These are phyloP conservation scores for Piprites chloris DNA, from an alignment of 2,113 vertebrate species.

Conservation along the genomic window DNA sequence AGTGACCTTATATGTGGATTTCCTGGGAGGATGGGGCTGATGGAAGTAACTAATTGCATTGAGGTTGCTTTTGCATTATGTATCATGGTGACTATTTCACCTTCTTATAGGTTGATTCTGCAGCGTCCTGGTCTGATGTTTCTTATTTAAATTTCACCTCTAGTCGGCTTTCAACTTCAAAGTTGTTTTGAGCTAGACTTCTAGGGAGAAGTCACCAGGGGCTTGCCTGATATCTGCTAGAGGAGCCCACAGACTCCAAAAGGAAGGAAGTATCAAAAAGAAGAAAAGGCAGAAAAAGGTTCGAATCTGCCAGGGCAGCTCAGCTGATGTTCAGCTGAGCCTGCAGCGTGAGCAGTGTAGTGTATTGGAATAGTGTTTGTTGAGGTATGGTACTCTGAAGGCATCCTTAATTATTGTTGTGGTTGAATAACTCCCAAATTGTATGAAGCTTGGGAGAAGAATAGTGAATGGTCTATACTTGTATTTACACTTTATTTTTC, in stretches of 20 bases:
- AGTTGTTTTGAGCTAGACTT: neutral
- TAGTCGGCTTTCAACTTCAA: neutral
- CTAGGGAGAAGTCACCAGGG: neutral
- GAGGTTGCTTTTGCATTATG: neutral
- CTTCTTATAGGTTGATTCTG: neutral
- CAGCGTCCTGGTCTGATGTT: neutral
- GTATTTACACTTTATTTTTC: neutral
- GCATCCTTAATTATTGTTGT: neutral
- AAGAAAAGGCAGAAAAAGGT: neutral
- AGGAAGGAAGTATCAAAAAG: neutral
- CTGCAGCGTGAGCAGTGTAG: neutral
- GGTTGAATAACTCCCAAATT: neutral
- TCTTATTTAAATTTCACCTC: neutral
- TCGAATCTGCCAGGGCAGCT: neutral
- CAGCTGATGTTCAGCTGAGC: neutral
- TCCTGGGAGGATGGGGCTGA: accelerated
- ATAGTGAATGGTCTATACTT: neutral
- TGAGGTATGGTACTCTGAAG: neutral
- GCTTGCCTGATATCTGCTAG: neutral
- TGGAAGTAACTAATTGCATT: neutral
- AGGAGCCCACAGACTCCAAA: neutral
- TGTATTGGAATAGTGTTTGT: neutral
- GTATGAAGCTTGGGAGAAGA: neutral
- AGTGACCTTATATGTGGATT: neutral
- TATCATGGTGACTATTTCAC: neutral